phyloP scores from a whole-genome alignment of 2,888 invertebrate species.

The Plebejus melissa region DNA sequence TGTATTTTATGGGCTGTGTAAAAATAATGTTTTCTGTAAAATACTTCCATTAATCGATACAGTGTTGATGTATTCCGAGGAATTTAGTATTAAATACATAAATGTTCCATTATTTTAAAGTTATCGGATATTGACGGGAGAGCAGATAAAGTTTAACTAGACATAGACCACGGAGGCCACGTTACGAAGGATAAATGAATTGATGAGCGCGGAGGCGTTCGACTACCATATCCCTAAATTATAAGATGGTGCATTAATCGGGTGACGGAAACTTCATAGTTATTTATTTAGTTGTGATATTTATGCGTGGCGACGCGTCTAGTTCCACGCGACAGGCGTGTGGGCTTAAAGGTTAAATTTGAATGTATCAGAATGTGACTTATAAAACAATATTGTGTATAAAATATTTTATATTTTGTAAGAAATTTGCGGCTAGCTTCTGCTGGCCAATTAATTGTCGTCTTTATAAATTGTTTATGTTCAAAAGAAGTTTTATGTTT shows the following conservation, averaged over 20 bases:
- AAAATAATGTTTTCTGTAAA: slow-evolving; percentile 21
- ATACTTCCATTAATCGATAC: slow-evolving; percentile 2
- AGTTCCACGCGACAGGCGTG: slow-evolving; percentile 46
- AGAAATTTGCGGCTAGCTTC: neutral
- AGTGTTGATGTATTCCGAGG: slow-evolving; percentile 5
- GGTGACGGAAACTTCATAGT: slow-evolving; percentile 55
- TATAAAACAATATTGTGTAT: neutral
- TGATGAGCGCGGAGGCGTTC: slow-evolving; percentile 50
- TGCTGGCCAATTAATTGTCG: neutral
- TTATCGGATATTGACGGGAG: neutral
- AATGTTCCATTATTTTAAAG: slow-evolving; percentile 15
- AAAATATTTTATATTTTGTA: neutral
- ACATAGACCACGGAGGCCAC: slow-evolving; percentile 27
- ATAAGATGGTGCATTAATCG: slow-evolving; percentile 59
- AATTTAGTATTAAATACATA: slow-evolving; percentile 15
- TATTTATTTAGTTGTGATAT: slow-evolving; percentile 74
- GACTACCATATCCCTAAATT: slow-evolving; percentile 67
- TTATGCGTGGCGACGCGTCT: slow-evolving; percentile 48
- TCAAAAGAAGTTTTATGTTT: neutral
- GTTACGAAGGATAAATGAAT: slow-evolving; percentile 15
- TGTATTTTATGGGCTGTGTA: slow-evolving; percentile 13
- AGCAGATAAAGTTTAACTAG: slow-evolving; percentile 19
- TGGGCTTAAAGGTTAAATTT: slow-evolving; percentile 7
- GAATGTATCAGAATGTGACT: neutral
- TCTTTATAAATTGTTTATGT: neutral